Base-by-base conservation (phyloP, 2,797 vertebrate species). In the Neomorphus geoffroyi region DNA sequence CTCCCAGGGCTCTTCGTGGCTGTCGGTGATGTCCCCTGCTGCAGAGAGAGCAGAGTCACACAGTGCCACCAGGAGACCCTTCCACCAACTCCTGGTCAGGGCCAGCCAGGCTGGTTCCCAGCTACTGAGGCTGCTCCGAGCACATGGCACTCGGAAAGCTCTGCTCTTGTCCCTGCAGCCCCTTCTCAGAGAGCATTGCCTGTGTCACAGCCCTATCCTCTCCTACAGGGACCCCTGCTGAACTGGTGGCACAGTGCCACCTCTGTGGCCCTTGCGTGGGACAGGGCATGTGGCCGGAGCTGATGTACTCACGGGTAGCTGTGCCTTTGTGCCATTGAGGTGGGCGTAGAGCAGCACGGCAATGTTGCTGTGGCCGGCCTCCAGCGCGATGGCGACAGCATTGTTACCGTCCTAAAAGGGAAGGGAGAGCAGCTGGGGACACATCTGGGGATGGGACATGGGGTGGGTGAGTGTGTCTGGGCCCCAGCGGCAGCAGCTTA, bases 291-390 rank as follows among this genome's bases (percentile, higher is more conserved):
- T 23, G 60, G 78, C 50, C 18, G 35, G 64, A 35, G 28, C 51
- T 16, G 54, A 0, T 2, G 33, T 65, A 98, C 99, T 99, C 95
- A 99, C 99, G 4, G 97, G 98, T 6, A 97, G 97, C 14, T 97
- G 97, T 0, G 97, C 97, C 94, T 98, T 98, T 0, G 97, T 95
- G 35, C 98, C 96, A 7, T 98, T 99, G 94, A 99, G 98, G 96
- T 99, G 98, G 80, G 98, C 97, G 0, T 99, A 98, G 22, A 99
- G 97, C 91, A 99, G 97, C 43, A 98, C 96, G 0, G 99, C 99
- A 0, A 99, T 99, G 96, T 99, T 98, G 3, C 98, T 98, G 94
- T 99, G 99, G 66, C 98, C 98, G 0, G 99, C 99, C 93, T 99
- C 99, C 92, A 99, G 96, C 0, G 99, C 99, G 0, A 99, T 99